These are phyloP conservation scores for Chironomus striatipennis DNA, from an alignment of 1,140 invertebrate genomes.

Conservation along the genomic window DNA sequence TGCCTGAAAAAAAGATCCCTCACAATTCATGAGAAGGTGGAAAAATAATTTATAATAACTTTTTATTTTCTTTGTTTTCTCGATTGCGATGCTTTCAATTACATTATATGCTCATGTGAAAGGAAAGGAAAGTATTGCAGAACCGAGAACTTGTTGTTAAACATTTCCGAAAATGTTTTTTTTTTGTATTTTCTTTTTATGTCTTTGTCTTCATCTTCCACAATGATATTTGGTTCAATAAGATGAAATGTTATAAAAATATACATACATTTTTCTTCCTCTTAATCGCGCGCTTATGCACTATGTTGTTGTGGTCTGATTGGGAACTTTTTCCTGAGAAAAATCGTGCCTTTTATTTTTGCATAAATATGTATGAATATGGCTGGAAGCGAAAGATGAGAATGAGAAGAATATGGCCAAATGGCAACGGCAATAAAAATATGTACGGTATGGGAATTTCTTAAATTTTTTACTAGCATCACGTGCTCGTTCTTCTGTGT, in stretches of 20 bases:
- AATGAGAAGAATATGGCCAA: neutral
- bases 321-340: constrained; percentile 6
- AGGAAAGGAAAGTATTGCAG: neutral
- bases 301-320: constrained; percentile 8
- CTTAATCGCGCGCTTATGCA: neutral
- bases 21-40: constrained; percentile 17
- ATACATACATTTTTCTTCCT: no score
- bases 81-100: neutral
- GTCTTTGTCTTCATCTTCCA: neutral
- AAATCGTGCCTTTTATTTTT: constrained; percentile 13
- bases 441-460: constrained; percentile 18
- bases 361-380: neutral
- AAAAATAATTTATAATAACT: constrained; percentile 20
- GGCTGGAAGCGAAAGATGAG: neutral
- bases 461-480: constrained; percentile 10
- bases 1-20: no score
- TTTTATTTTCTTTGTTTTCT: neutral
- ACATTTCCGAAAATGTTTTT: neutral
- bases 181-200: no score
- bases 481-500: neutral
- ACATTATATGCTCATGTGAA: neutral
- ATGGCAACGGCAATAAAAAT: neutral
- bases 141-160: neutral
- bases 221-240: neutral
- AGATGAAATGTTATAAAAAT: neutral